phyloP scores from a whole-genome alignment of 2,113 vertebrate genomes.

The Isichthys henryi region DNA sequence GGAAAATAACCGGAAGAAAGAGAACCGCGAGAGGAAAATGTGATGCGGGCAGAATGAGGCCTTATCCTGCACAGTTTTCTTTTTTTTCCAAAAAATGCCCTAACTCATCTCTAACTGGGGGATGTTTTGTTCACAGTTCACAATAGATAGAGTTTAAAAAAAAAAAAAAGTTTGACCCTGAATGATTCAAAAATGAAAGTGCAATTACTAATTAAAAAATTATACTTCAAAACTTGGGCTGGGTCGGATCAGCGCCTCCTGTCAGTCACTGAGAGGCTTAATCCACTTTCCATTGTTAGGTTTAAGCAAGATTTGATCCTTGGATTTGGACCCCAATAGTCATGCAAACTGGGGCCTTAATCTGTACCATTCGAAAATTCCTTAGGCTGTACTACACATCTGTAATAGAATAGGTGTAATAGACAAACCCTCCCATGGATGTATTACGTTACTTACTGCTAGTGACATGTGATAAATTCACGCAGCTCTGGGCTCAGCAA shows the following conservation, averaged over 20 bases:
- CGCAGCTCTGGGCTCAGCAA: neutral
- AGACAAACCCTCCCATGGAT: neutral
- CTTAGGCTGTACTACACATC: neutral
- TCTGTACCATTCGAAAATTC: neutral
- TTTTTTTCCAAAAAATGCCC: neutral
- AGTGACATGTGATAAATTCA: neutral
- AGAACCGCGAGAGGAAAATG: neutral
- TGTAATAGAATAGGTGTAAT: neutral
- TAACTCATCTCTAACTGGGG: neutral
- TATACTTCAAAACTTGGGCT: neutral
- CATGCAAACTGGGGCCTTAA: neutral
- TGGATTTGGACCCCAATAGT: neutral
- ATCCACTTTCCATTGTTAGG: neutral
- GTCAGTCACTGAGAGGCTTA: neutral
- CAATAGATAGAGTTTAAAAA: neutral
- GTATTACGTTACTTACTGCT: neutral
- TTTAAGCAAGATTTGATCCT: neutral
- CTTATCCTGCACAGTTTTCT: neutral
- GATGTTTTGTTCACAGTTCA: neutral
- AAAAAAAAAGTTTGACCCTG: neutral
- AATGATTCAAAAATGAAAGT: neutral
- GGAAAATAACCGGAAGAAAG: neutral
- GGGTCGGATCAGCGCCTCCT: neutral
- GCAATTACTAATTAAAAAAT: neutral
- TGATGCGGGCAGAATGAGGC: neutral